phyloP scores from a whole-genome alignment of 2,797 vertebrate species.

The Euphonia xanthogaster region DNA sequence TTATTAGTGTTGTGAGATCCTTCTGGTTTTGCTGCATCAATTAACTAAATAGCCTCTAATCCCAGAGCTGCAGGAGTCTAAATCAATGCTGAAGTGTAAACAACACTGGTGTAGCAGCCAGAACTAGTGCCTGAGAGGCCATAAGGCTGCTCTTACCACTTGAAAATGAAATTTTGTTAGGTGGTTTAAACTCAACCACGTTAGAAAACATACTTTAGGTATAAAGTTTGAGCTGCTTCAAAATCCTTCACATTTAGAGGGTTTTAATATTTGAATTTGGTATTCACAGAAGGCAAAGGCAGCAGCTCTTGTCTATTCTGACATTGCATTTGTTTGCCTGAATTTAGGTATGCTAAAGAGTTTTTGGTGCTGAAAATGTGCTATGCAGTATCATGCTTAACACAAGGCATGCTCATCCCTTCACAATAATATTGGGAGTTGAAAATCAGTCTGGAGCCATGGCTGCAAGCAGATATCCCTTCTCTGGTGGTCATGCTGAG shows the following conservation, averaged over 20 bases:
- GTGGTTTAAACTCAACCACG: not conserved
- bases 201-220: not conserved
- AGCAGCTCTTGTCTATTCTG: not conserved
- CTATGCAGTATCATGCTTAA: not conserved
- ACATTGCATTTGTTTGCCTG: not conserved
- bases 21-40: not conserved
- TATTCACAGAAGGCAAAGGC: not conserved
- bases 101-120: not conserved
- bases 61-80: not conserved
- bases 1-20: not conserved
- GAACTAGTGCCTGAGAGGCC: not conserved
- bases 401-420: not conserved
- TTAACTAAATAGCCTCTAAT: slow-evolving; percentile 13
- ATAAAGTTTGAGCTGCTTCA: not conserved
- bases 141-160: not conserved
- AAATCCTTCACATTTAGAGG: not conserved
- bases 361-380: not conserved
- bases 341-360: not conserved
- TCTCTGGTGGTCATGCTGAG: not conserved
- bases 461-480: not conserved
- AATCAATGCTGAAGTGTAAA: not conserved
- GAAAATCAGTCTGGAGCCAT: not conserved
- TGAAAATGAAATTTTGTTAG: not conserved
- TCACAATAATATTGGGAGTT: not conserved
- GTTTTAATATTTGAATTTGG: not conserved